Percentiles rank a stretch among this genome's conserved stretches.
These are phyloP conservation scores for Lycocorax pyrrhopterus DNA, from an alignment of 2,113 vertebrate genomes.

Conservation along the genomic window DNA sequence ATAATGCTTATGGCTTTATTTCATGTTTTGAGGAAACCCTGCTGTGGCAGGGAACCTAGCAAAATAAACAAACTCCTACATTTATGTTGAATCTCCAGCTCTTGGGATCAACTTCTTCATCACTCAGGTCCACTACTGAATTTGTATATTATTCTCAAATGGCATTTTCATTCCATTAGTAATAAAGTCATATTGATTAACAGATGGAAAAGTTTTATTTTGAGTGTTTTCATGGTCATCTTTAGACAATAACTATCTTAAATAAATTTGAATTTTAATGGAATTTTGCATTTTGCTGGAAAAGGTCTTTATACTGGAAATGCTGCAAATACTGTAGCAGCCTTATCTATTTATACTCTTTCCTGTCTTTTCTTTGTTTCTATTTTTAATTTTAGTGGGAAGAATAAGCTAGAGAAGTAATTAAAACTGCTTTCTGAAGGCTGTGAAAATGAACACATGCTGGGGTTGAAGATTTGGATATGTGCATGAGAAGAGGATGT, in stretches of 20 bases:
- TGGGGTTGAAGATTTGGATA: not conserved
- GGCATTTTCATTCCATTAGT: not conserved
- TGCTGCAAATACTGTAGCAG: not conserved
- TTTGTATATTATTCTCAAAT: not conserved
- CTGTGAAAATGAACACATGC: not conserved
- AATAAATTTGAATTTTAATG: not conserved
- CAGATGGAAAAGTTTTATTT: not conserved
- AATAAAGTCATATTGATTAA: not conserved
- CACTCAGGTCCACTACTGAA: not conserved
- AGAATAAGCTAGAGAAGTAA: not conserved
- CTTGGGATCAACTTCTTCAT: not conserved
- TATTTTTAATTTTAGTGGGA: not conserved
- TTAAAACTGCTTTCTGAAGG: not conserved
- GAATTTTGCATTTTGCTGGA: not conserved
- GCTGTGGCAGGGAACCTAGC: not conserved
- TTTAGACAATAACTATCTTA: not conserved
- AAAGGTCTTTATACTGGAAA: not conserved
- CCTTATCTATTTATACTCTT: not conserved
- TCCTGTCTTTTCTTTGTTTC: not conserved
- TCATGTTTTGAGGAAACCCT: not conserved
- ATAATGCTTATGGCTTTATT: not conserved
- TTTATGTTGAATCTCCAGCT: not conserved
- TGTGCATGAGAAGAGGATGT: not conserved
- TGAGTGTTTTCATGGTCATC: not conserved
- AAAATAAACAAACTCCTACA: not conserved